phyloP scores from a whole-genome alignment of 2,888 invertebrate genomes.

The Sericinus montela region DNA sequence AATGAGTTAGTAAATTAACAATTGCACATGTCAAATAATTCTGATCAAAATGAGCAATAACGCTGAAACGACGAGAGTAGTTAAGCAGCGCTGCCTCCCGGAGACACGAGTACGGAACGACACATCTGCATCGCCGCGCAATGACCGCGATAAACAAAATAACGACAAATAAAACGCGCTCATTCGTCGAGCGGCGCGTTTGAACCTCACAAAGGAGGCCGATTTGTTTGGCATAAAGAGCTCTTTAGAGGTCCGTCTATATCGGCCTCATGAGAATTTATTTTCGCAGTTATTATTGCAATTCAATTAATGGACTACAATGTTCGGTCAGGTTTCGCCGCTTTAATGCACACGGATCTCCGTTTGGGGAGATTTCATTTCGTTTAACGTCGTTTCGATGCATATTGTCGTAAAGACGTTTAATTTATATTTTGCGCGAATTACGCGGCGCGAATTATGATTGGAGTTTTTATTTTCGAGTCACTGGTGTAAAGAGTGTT shows the following conservation, averaged over 20 bases:
- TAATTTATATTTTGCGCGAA: constrained; percentile 7
- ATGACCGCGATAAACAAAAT: constrained; percentile 41
- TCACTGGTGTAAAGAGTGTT: neutral
- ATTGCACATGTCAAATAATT: too few species aligned
- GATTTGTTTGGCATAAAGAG: constrained; percentile 77
- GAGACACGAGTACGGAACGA: constrained; percentile 21
- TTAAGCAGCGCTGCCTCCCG: constrained; percentile 15
- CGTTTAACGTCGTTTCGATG: constrained; percentile 20
- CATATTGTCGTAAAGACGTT: constrained; percentile 13
- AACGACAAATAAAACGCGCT: constrained; percentile 63
- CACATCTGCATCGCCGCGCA: constrained; percentile 33
- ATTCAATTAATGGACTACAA: constrained; percentile 70
- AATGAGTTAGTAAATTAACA: too few species aligned
- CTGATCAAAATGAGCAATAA: too few species aligned
- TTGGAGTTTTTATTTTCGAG: neutral
- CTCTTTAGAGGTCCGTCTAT: constrained; percentile 59
- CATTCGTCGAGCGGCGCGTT: constrained; percentile 55
- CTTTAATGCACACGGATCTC: constrained; percentile 37
- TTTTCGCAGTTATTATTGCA: constrained; percentile 70
- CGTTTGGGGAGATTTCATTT: constrained; percentile 34
- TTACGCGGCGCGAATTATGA: constrained; percentile 9
- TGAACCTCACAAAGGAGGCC: constrained; percentile 68
- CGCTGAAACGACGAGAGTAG: too few species aligned
- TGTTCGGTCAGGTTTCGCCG: constrained; percentile 53
- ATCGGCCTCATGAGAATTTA: constrained; percentile 66